Conservation (phyloP, 2,113 vertebrate species). For the Oceanodroma tethys region DNA sequence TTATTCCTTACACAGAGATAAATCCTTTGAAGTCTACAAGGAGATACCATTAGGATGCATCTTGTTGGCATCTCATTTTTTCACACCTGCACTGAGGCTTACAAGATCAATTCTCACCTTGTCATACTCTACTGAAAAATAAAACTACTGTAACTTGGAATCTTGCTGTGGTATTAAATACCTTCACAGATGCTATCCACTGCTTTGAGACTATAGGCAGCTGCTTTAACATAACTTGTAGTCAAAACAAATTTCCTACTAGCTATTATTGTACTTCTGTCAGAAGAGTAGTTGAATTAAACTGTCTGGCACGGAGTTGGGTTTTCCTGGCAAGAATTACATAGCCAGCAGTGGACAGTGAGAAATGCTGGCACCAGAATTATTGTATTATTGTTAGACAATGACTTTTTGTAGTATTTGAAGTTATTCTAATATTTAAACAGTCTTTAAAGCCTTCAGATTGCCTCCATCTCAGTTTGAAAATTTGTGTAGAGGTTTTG, state of each 20-base stretch:
- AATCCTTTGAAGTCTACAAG: not conserved
- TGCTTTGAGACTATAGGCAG: slow-evolving; percentile 68
- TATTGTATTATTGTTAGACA: not conserved
- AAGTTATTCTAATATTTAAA: not conserved
- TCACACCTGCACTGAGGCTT: slow-evolving; percentile 54
- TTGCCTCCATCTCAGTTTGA: not conserved
- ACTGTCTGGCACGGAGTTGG: not conserved
- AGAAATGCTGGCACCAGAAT: not conserved
- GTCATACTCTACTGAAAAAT: slow-evolving; percentile 68
- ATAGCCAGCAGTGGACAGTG: not conserved
- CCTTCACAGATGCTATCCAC: slow-evolving; percentile 52
- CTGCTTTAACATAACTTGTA: slow-evolving; percentile 58
- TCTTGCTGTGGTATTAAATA: slow-evolving; percentile 73
- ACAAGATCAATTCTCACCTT: slow-evolving; percentile 66
- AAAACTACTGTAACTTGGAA: slow-evolving; percentile 57
- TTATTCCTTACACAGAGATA: slow-evolving; percentile 26
- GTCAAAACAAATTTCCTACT: slow-evolving; percentile 43
- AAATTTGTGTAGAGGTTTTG: not conserved
- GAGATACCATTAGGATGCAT: slow-evolving; percentile 45
- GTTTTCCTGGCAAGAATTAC: not conserved
- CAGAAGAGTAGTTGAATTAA: slow-evolving; percentile 14
- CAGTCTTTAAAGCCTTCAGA: not conserved
- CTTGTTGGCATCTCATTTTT: slow-evolving; percentile 65
- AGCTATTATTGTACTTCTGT: slow-evolving; percentile 7
- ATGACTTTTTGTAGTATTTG: not conserved